Conservation (phyloP, 2,797 vertebrate species). For the Sebastiscus tertius region DNA sequence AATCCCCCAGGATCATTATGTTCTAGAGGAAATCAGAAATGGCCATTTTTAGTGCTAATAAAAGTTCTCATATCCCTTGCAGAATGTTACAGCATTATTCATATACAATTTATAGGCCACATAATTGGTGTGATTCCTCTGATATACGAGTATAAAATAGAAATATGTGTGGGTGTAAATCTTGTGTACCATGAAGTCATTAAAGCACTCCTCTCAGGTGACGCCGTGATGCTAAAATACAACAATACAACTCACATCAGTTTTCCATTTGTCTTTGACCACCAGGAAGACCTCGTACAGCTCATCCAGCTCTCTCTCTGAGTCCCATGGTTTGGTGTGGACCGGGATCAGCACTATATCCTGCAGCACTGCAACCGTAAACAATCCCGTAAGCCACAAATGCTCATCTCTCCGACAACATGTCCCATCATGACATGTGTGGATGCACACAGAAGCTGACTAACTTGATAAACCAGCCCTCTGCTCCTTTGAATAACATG, state of each 20-base stretch:
- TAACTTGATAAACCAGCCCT: conserved; percentile 45
- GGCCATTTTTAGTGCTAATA: neutral
- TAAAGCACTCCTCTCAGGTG: neutral
- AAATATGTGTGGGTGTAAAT: neutral
- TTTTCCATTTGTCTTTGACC: conserved; percentile 77
- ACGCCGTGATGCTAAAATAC: neutral
- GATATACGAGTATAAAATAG: neutral
- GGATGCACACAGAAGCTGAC: neutral
- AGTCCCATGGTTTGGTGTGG: conserved; percentile 66
- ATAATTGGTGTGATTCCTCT: neutral
- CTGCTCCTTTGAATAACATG: neutral
- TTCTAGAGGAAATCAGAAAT: conserved; percentile 62
- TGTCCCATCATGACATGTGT: neutral
- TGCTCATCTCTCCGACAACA: neutral
- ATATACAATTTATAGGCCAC: neutral
- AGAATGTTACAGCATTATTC: neutral
- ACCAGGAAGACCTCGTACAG: conserved; percentile 75
- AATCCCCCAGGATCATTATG: conserved; percentile 83
- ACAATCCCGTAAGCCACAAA: neutral
- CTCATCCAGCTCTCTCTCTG: conserved; percentile 78
- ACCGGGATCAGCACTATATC: conserved; percentile 79
- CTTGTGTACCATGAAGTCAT: neutral
- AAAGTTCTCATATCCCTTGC: neutral
- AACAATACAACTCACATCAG: conserved; percentile 66
- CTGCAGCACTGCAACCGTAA: conserved; percentile 62